These are phyloP conservation scores for Pogoniulus pusillus DNA, from an alignment of 2,797 vertebrate genomes.

Conservation along the genomic window DNA sequence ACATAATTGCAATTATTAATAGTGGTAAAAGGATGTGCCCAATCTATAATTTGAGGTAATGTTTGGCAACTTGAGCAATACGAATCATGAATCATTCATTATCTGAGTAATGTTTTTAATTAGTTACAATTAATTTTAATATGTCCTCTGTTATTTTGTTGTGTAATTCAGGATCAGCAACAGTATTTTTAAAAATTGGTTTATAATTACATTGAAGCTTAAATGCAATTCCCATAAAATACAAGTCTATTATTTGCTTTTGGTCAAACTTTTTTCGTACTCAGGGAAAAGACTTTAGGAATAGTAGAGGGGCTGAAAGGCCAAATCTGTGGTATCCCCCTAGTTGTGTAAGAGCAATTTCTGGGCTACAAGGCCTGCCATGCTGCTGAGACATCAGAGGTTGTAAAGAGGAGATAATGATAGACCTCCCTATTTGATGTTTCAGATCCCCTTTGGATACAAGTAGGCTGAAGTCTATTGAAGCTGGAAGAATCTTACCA, in stretches of 20 bases:
- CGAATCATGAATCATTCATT: slow-evolving; percentile 40
- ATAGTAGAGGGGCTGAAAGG: neutral
- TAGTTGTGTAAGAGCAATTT: neutral
- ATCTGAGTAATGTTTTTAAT: slow-evolving; percentile 22
- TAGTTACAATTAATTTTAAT: slow-evolving; percentile 27
- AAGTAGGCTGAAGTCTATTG: neutral
- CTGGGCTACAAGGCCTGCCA: neutral
- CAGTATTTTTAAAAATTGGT: no score
- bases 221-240: neutral
- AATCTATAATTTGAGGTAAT: slow-evolving; percentile 22
- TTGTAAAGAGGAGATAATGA: neutral
- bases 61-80: slow-evolving; percentile 21
- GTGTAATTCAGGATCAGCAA: neutral
- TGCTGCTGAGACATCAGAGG: neutral
- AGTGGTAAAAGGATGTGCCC: neutral
- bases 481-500: neutral
- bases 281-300: neutral
- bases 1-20: slow-evolving; percentile 7
- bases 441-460: neutral
- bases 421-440: neutral
- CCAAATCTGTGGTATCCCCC: neutral
- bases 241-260: neutral
- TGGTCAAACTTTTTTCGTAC: neutral
- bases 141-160: slow-evolving; percentile 10
- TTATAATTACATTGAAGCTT: neutral